These are phyloP conservation scores for Phoxinus dragarum DNA, from an alignment of 2,797 vertebrate genomes.

Conservation along the genomic window DNA sequence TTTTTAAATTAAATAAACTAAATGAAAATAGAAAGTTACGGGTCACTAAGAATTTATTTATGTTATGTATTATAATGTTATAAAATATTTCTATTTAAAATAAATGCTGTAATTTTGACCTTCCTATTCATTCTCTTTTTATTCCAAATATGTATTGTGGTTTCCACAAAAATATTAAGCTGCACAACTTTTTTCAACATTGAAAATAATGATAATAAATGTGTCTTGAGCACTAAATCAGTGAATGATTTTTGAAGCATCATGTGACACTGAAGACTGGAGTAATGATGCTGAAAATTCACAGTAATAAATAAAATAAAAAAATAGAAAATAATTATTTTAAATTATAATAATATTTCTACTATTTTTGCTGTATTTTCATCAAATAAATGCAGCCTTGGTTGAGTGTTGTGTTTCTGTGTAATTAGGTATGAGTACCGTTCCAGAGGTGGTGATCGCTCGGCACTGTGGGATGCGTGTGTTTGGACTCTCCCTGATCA, in stretches of 20 bases:
- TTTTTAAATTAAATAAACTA: not conserved
- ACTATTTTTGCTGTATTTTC: not conserved
- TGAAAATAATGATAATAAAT: not conserved
- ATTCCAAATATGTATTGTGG: not conserved
- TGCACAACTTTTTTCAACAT: not conserved
- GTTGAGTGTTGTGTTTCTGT: not conserved
- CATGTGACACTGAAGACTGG: not conserved
- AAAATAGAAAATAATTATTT: not conserved
- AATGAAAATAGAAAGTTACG: not conserved
- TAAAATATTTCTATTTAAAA: not conserved
- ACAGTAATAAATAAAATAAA: not conserved
- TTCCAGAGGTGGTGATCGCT: constrained; percentile 87
- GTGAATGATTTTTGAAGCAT: not conserved
- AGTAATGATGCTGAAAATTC: not conserved
- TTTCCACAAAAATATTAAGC: not conserved
- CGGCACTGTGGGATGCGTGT: constrained; percentile 85
- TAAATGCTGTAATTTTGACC: not conserved
- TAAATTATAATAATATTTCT: not conserved
- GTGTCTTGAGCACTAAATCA: not conserved
- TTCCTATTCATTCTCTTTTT: not conserved
- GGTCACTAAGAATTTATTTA: not conserved
- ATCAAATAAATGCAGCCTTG: not conserved
- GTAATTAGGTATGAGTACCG: constrained; percentile 86
- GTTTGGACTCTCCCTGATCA: constrained; percentile 87
- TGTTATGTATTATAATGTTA: no score